A percentile compares a stretch with the other conserved stretches of the same genome.
These are phyloP conservation scores for Idaea dimidiata DNA, from an alignment of 2,888 invertebrate species.

Conservation along the genomic window DNA sequence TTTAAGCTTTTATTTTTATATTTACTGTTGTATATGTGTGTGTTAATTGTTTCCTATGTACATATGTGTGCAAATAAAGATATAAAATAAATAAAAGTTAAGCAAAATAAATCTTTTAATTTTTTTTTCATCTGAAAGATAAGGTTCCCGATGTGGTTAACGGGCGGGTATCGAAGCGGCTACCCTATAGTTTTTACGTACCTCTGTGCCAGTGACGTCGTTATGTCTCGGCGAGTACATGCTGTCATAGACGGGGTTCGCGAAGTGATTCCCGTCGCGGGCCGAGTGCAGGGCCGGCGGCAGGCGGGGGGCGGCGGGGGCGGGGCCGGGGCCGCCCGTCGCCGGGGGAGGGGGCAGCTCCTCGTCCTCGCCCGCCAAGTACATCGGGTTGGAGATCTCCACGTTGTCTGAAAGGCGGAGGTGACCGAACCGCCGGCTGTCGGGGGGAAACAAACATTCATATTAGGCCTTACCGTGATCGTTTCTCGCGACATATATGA, in stretches of 20 bases:
- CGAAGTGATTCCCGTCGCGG: slow-evolving; percentile 85
- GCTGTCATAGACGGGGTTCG: slow-evolving; percentile 93
- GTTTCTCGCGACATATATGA: too few species aligned
- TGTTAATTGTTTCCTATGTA: too few species aligned
- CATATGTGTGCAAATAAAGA: too few species aligned
- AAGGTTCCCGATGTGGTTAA: too few species aligned
- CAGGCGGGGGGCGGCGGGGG: slow-evolving; percentile 21
- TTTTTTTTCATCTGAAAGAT: too few species aligned
- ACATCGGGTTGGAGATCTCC: slow-evolving; percentile 93
- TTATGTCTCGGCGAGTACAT: slow-evolving; percentile 83
- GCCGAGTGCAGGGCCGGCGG: slow-evolving; percentile 19
- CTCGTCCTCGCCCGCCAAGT: slow-evolving; percentile 86
- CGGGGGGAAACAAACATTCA: background rate
- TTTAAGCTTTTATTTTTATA: too few species aligned
- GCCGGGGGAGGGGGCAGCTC: slow-evolving; percentile 62
- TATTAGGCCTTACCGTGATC: background rate
- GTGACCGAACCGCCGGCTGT: slow-evolving; percentile 87
- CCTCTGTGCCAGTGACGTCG: slow-evolving; percentile 50
- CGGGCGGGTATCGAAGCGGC: background rate
- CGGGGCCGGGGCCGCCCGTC: slow-evolving; percentile 23
- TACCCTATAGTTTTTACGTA: slow-evolving; percentile 19
- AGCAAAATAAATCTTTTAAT: too few species aligned
- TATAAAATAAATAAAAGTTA: too few species aligned
- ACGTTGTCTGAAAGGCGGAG: slow-evolving; percentile 91
- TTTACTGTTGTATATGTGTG: too few species aligned